These are phyloP conservation scores for Eubasilissa regina DNA, from an alignment of 1,140 invertebrate genomes.

Conservation along the genomic window DNA sequence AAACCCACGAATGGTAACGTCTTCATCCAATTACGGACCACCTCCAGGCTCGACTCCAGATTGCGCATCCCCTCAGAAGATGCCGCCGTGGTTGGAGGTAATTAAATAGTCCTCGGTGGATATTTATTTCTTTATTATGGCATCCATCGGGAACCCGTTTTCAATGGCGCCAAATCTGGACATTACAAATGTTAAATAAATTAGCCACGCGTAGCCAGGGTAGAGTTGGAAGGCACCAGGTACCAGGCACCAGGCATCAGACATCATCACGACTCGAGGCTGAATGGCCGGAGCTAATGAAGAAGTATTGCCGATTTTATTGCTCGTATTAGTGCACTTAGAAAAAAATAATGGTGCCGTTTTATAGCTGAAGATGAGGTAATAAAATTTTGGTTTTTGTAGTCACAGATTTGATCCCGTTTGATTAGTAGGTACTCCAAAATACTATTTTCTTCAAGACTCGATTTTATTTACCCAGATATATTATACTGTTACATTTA, in stretches of 20 bases:
- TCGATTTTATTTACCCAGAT: too few relatives aligned
- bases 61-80: background rate
- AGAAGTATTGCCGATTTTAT: constrained; percentile 19
- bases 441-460: too few relatives aligned
- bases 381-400: too few relatives aligned
- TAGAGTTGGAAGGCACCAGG: too few relatives aligned
- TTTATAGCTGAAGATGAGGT: too few relatives aligned
- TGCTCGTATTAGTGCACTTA: background rate
- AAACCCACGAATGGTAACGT: constrained; percentile 19
- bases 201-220: constrained; percentile 1
- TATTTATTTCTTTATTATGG: constrained; percentile 38
- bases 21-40: constrained; percentile 41
- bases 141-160: constrained; percentile 4
- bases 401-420: too few relatives aligned
- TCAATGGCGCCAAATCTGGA: constrained; percentile 21
- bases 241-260: too few relatives aligned
- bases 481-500: too few relatives aligned
- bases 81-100: constrained; percentile 3
- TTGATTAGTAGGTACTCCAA: too few relatives aligned
- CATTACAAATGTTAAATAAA: constrained; percentile 39
- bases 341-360: background rate
- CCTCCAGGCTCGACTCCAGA: background rate
- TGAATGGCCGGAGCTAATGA: constrained; percentile 8
- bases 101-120: constrained; percentile 25
- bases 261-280: background rate